Percentiles rank a stretch among this genome's conserved stretches.
Evolutionary conservation across 2,797 vertebrate species (phyloP).

Genomic region (Cebuella pygmaea): DNA sequence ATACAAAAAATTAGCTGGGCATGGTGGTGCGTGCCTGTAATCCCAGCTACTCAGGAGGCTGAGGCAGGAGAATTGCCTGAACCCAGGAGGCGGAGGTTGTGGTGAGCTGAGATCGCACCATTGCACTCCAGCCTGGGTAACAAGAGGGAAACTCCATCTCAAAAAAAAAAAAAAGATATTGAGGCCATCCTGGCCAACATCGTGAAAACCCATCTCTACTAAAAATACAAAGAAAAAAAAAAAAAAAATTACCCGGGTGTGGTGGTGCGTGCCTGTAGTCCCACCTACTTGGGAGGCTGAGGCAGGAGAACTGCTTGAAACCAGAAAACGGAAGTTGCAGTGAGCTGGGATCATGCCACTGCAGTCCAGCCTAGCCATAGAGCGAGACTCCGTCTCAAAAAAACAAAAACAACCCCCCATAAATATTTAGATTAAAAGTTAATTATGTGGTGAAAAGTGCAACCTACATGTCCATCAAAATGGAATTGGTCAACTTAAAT

Average conservation of each 20-base stretch:
- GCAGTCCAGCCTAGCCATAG: too few species aligned
- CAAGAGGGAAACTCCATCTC: too few species aligned
- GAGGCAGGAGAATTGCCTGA: neutral
- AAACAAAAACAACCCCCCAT: too few species aligned
- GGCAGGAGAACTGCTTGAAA: neutral
- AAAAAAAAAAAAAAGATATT: too few species aligned
- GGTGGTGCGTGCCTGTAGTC: neutral
- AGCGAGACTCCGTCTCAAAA: too few species aligned
- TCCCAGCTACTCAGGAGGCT: too few species aligned
- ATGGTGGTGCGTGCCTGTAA: too few species aligned
- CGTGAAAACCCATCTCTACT: neutral
- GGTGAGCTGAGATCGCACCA: neutral
- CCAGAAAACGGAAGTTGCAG: neutral
- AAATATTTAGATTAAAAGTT: neutral
- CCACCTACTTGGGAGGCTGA: neutral
- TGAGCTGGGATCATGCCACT: neutral
- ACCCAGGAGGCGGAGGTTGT: neutral
- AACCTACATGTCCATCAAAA: neutral
- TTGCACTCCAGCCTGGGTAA: too few species aligned
- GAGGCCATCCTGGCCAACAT: neutral
- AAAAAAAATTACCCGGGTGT: neutral
- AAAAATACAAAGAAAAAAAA: neutral
- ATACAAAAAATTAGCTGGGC: neutral
- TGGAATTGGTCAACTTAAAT: neutral
- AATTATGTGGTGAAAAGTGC: conserved; percentile 13